Conservation (phyloP, 2,113 vertebrate genomes). For the Ochotona curzoniae region DNA sequence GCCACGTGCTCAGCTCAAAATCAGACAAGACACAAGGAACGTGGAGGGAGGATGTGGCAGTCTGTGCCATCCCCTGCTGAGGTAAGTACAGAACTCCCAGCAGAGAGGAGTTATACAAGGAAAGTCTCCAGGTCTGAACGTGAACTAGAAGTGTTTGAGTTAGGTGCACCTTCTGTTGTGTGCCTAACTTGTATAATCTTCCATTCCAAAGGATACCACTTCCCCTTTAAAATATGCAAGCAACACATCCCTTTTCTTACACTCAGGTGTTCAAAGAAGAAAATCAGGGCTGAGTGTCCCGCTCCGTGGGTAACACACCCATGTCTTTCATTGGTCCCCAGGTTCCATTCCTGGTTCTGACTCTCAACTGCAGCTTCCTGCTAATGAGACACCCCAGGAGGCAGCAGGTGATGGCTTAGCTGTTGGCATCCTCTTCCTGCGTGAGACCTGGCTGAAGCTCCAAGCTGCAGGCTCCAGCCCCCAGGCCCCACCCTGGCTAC, state of each 20-base stretch:
- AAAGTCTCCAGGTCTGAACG: neutral
- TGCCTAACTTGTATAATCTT: neutral
- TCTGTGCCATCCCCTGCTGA: neutral
- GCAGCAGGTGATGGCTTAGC: no score
- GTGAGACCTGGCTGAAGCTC: no score
- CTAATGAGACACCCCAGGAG: no score
- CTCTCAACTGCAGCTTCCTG: no score
- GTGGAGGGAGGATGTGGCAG: neutral
- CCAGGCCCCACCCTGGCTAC: no score
- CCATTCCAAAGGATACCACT: rapidly evolving
- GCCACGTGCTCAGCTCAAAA: neutral
- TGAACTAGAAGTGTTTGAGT: neutral
- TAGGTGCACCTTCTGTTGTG: neutral
- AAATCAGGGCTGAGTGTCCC: no score
- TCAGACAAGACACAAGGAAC: neutral
- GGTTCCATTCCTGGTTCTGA: no score
- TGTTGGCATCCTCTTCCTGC: no score
- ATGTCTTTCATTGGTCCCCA: no score
- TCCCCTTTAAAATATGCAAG: slow-evolving; percentile 27
- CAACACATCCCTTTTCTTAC: neutral
- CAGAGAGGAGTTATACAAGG: neutral
- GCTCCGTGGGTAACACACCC: no score
- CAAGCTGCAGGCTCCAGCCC: no score
- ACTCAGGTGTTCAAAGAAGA: no score
- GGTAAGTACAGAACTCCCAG: neutral